phyloP scores from a whole-genome alignment of 2,888 invertebrate species.

The Dascillus cervinus region DNA sequence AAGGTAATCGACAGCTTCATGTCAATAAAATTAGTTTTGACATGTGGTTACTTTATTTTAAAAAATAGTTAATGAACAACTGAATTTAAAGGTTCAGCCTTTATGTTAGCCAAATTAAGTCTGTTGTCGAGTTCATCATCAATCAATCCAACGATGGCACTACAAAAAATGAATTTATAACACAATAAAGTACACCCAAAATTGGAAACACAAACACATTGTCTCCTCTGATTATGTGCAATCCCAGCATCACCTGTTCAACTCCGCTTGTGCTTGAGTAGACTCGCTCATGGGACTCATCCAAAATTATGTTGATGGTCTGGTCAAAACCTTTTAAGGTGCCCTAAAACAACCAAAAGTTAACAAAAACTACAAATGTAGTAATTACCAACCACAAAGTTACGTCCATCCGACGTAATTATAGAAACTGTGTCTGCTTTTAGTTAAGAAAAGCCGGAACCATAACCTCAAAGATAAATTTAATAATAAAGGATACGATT shows the following conservation, averaged over 20 bases:
- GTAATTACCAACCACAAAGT: constrained; percentile 68
- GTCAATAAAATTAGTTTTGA: not conserved
- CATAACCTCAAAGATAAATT: constrained; percentile 14
- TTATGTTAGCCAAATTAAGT: constrained; percentile 69
- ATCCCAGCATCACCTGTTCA: constrained; percentile 89
- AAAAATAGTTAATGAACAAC: constrained; percentile 57
- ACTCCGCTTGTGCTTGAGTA: constrained; percentile 89
- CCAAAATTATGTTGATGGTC: constrained; percentile 96
- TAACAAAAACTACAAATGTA: constrained; percentile 1
- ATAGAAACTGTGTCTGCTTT: constrained; percentile 77
- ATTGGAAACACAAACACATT: constrained; percentile 70
- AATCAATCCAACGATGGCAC: constrained; percentile 75
- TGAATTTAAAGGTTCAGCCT: constrained; percentile 76
- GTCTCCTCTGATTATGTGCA: constrained; percentile 97
- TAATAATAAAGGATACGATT: constrained; percentile 68
- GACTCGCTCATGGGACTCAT: constrained; percentile 98
- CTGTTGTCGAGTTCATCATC: constrained; percentile 78
- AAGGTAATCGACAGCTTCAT: too few species aligned
- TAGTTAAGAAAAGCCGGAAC: constrained; percentile 17
- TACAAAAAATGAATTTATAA: constrained; percentile 32
- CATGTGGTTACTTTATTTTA: not conserved
- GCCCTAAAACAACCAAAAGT: constrained; percentile 52
- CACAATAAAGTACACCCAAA: not conserved
- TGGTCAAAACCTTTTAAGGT: constrained; percentile 98
- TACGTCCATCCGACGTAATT: constrained; percentile 92